Evolutionary conservation across 2,888 invertebrate species (phyloP).

Genomic region (Meloe dianella): DNA sequence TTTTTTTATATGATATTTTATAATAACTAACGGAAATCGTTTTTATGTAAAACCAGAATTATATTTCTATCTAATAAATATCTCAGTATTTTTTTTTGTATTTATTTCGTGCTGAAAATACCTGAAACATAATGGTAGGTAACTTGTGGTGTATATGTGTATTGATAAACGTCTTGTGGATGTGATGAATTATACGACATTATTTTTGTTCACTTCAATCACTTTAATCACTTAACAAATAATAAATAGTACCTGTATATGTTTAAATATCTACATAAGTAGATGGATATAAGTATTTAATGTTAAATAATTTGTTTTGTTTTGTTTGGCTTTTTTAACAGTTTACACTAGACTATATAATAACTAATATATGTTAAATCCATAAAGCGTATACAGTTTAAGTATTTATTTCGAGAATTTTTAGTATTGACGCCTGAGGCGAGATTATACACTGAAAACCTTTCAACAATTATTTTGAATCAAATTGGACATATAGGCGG

Average conservation of each 20-base stretch:
- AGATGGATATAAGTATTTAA: too few relatives aligned
- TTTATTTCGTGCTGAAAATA: conserved; percentile 32
- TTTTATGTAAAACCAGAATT: too few relatives aligned
- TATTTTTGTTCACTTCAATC: conserved; percentile 21
- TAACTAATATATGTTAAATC: too few relatives aligned
- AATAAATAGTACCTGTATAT: too few relatives aligned
- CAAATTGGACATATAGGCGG: conserved; percentile 42
- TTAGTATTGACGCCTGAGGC: conserved; percentile 32
- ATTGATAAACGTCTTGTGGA: conserved; percentile 52
- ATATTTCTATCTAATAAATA: too few relatives aligned
- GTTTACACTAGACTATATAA: too few relatives aligned
- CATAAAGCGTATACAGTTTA: too few relatives aligned
- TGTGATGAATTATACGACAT: conserved; percentile 54
- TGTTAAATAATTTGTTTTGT: conserved; percentile 31
- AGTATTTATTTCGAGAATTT: neutral
- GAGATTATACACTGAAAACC: conserved; percentile 36
- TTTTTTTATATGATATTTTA: neutral
- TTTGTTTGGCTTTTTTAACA: too few relatives aligned
- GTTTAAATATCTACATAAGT: too few relatives aligned
- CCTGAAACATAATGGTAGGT: conserved; percentile 52
- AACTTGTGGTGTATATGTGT: conserved; percentile 48
- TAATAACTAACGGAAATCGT: conserved; percentile 4
- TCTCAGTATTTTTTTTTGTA: too few relatives aligned
- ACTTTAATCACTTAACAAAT: conserved; percentile 18
- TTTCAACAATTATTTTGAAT: conserved; percentile 37